Evolutionary conservation across 1,140 invertebrate genomes (phyloP).

Genomic region (Zaprionus nigranus): DNA sequence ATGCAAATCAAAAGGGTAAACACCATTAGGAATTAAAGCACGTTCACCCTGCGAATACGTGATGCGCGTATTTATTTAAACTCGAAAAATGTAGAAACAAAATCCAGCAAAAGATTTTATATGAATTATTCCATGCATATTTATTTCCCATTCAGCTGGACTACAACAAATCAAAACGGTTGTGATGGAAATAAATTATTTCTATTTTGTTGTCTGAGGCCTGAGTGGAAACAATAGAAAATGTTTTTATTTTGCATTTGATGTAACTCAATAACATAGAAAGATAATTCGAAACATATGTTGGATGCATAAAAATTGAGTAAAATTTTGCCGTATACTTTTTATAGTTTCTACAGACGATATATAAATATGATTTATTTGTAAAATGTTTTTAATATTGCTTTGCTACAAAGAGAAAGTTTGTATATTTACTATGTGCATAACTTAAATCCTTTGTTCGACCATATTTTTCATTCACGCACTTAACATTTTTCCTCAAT

Average conservation of each 20-base stretch:
- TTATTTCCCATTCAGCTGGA: constrained; percentile 4
- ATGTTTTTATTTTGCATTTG: constrained; percentile 8
- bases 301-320: neutral
- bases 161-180: constrained; percentile 13
- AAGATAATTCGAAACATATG: neutral
- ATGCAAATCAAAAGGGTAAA: constrained; percentile 23
- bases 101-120: constrained; percentile 14
- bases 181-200: constrained; percentile 11
- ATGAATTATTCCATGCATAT: constrained; percentile 9
- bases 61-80: constrained; percentile 18
- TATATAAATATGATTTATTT: constrained; percentile 4
- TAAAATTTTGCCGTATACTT: neutral
- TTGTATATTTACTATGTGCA: neutral
- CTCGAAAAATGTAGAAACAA: neutral
- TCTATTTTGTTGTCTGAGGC: constrained; percentile 3
- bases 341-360: neutral
- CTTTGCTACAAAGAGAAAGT: neutral
- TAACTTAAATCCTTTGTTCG: neutral
- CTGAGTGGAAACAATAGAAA: constrained; percentile 2
- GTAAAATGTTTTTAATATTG: neutral
- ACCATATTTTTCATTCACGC: neutral
- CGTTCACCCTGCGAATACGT: constrained; percentile 22
- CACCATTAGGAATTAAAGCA: constrained; percentile 22
- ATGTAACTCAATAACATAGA: neutral
- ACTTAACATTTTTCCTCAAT: neutral